Evolutionary conservation across 1,140 invertebrate species (phyloP), one percentile per base, ranked within the genome.

Genomic region (Brachystomella parvula): DNA sequence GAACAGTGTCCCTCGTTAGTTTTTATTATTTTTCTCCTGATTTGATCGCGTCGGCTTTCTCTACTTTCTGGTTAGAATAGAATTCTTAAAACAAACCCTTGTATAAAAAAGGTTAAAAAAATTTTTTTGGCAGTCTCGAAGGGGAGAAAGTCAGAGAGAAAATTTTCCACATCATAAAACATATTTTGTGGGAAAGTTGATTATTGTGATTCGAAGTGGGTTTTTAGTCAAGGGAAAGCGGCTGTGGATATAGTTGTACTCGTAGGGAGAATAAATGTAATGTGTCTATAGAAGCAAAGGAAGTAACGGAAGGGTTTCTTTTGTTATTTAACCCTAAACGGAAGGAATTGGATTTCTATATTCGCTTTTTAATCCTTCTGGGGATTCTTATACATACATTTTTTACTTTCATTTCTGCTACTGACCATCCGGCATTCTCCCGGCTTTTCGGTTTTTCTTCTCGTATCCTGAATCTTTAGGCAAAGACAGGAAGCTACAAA

Each of bases 81-180:
- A n/a, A n/a, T n/a, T n/a, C n/a, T n/a, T n/a, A n/a, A n/a, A n/a
- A n/a, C n/a, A n/a, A n/a, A n/a, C n/a, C n/a, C n/a, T n/a, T n/a
- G n/a, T n/a, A n/a, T n/a, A n/a, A n/a, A n/a, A n/a, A n/a, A n/a
- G n/a, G n/a, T n/a, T n/a, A n/a, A n/a, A n/a, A n/a, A n/a, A n/a
- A n/a, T 49, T 69, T 65, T 64, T 65, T 69, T 32, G 21, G 47
- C 63, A 68, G 64, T 68, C 64, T 56, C 59, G 33, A n/a, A n/a
- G 66, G 58, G 63, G 63, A 56, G 44, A 35, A 47, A 35, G 44
- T 24, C 29, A 59, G 24, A 59, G 3, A 15, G 28, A 28, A 9
- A 28, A 30, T 24, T 69, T 69, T 69, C 61, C 64, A 63, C 65
- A 49, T 63, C 68, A 69, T 69, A 69, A 69, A 69, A 60, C 60